Evolutionary conservation across 2,888 invertebrate genomes (phyloP), one percentile per base, ranked within the genome.

Genomic region (Scaeva pyrastri): DNA sequence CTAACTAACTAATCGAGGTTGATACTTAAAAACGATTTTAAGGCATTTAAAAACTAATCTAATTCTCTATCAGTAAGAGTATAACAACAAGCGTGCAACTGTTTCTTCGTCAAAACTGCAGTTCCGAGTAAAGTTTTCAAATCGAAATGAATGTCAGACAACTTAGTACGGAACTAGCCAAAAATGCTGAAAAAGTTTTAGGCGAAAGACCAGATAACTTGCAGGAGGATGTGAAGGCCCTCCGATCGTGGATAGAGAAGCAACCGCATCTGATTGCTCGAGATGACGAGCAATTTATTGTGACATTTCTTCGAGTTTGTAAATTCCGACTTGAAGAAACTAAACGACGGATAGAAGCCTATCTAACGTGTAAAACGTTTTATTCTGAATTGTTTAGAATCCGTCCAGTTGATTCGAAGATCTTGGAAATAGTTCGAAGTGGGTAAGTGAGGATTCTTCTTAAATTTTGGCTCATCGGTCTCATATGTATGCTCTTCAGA

Each of bases 191-290:
- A 48, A 89, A 91, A 66, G 93, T 93, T 88, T 88, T 94, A 45
- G 92, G 93, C 71, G 94, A 94, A 90, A 92, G 91, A 66, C 93
- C 93, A 0, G 91, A 91, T 2, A 88, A 92, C 43, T 90, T 93
- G 21, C 90, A 90, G 16, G 91, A 92, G 55, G 93, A 94, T 89
- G 90, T 94, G 31, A 89, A 92, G 19, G 91, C 93, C 58, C 90
- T 94, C 21, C 91, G 92, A 31, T 91, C 92, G 10, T 94, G 94
- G 94, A 90, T 94, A 62, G 89, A 90, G 2, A 93, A 94, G 88
- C 93, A 93, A 88, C 92, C 92, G 5, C 93, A 94, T 89, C 89
- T 94, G 50, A 91, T 90, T 14, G 91, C 93, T 2, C 91, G 91
- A 16, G 89, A 90, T 19, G 89, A 89, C 56, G 89, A 90, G 56